Conservation (phyloP, 2,888 invertebrate species). For the Lasioglossum lativentre region DNA sequence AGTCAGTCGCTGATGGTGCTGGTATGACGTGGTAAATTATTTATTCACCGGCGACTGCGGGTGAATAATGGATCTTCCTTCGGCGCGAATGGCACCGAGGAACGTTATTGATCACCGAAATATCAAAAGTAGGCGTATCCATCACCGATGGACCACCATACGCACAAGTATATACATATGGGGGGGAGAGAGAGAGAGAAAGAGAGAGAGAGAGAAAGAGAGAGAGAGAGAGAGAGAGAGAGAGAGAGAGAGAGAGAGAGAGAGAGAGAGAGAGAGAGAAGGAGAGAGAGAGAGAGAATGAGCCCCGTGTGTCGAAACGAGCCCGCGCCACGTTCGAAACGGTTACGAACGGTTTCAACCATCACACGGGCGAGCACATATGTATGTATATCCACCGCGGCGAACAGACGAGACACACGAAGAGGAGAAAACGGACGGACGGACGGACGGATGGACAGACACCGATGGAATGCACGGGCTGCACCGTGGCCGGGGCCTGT, state of each 20-base stretch:
- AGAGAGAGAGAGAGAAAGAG: not conserved
- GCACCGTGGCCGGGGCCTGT: conserved; percentile 42
- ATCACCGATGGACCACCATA: conserved; percentile 76
- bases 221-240: not conserved
- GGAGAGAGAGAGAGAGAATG: not conserved
- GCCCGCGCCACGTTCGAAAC: conserved; percentile 5
- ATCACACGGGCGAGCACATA: conserved; percentile 15
- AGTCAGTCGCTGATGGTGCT: conserved; percentile 74
- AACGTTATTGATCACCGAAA: conserved; percentile 82
- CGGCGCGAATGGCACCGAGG: conserved; percentile 73
- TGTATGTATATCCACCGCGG: conserved; percentile 46
- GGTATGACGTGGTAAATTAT: conserved; percentile 81
- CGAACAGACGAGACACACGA: conserved; percentile 19
- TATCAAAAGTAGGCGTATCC: conserved; percentile 81
- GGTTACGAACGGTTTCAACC: conserved; percentile 4
- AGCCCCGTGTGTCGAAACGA: conserved; percentile 58
- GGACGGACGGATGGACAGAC: conserved; percentile 47
- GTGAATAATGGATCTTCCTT: conserved; percentile 80
- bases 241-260: not conserved
- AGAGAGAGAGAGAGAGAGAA: not conserved
- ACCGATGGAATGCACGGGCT: conserved; percentile 64
- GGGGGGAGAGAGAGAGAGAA: not conserved
- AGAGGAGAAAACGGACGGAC: conserved; percentile 34
- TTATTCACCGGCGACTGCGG: conserved; percentile 80
- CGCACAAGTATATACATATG: conserved; percentile 17